These are phyloP conservation scores for Coenobita brevimanus DNA, from an alignment of 1,140 invertebrate species.

Conservation along the genomic window DNA sequence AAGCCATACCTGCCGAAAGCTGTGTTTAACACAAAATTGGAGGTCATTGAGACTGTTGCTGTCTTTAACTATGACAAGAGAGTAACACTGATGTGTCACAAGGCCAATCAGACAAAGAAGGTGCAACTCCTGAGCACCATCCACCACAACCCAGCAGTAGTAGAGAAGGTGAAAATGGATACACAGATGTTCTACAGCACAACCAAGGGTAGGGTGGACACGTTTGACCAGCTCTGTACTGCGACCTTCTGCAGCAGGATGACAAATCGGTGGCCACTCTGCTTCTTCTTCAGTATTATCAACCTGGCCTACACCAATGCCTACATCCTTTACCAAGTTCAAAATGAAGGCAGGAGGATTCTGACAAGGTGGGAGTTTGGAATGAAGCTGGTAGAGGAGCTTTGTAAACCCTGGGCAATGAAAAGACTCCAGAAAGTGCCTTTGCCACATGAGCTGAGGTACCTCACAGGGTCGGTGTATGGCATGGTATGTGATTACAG, in stretches of 20 bases:
- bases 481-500: no score
- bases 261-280: slow-evolving; percentile 73
- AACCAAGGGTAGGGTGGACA: slow-evolving; percentile 75
- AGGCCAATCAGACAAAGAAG: background rate
- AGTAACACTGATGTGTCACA: background rate
- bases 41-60: background rate
- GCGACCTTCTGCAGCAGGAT: slow-evolving; percentile 71
- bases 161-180: slow-evolving; percentile 71
- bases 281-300: slow-evolving; percentile 67
- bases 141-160: slow-evolving; percentile 18
- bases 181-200: slow-evolving; percentile 74
- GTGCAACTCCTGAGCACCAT: background rate
- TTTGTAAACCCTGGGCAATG: no score
- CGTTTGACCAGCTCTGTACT: slow-evolving; percentile 73
- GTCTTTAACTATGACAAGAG: background rate
- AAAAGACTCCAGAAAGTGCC: no score
- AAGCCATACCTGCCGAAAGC: no score
- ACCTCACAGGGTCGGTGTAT: no score
- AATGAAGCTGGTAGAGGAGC: no score
- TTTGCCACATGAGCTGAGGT: no score
- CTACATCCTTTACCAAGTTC: no score
- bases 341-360: no score
- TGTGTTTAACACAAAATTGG: background rate
- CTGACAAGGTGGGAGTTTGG: no score
- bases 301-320: no score